phyloP scores from a whole-genome alignment of 1,140 invertebrate species.

The Drosophila mojavensis region DNA sequence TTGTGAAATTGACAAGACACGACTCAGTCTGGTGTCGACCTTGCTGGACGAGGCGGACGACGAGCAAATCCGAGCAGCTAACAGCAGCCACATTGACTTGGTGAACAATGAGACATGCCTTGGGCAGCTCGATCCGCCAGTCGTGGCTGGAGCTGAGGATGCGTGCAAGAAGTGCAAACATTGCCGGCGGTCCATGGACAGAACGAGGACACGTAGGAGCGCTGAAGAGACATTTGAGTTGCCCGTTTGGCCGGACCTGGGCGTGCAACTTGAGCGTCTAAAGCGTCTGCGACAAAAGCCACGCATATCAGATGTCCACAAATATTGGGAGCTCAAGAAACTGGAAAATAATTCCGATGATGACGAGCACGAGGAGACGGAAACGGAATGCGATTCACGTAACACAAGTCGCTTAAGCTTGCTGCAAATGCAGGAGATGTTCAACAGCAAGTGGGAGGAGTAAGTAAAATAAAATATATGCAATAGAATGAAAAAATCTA shows the following conservation, averaged over 20 bases:
- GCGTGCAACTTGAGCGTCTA: slow-evolving; percentile 19
- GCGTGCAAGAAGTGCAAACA: slow-evolving; percentile 48
- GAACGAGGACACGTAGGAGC: not conserved
- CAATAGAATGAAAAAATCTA: not conserved
- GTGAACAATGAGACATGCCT: slow-evolving; percentile 33
- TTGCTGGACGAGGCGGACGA: slow-evolving; percentile 51
- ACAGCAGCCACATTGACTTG: not conserved
- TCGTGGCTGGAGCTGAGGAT: slow-evolving; percentile 26
- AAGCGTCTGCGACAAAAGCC: slow-evolving; percentile 29
- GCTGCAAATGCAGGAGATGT: slow-evolving; percentile 25
- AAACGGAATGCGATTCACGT: not conserved
- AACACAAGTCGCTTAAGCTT: not conserved
- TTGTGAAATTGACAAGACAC: slow-evolving; percentile 50
- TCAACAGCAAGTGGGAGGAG: slow-evolving; percentile 18
- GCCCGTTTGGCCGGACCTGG: slow-evolving; percentile 26
- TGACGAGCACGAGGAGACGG: not conserved
- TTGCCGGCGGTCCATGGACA: slow-evolving; percentile 47
- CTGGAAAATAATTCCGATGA: slow-evolving; percentile 3
- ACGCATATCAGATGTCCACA: slow-evolving; percentile 37
- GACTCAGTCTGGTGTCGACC: slow-evolving; percentile 64
- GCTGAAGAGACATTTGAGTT: slow-evolving; percentile 37
- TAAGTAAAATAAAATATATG: slow-evolving; percentile 6
- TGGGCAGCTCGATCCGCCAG: slow-evolving; percentile 9
- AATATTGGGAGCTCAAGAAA: slow-evolving; percentile 39
- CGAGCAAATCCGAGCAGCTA: not conserved